A percentile compares a stretch with the other conserved stretches of the same genome.
These are phyloP conservation scores for Phalacrocorax aristotelis DNA, from an alignment of 2,113 vertebrate species.

Conservation along the genomic window DNA sequence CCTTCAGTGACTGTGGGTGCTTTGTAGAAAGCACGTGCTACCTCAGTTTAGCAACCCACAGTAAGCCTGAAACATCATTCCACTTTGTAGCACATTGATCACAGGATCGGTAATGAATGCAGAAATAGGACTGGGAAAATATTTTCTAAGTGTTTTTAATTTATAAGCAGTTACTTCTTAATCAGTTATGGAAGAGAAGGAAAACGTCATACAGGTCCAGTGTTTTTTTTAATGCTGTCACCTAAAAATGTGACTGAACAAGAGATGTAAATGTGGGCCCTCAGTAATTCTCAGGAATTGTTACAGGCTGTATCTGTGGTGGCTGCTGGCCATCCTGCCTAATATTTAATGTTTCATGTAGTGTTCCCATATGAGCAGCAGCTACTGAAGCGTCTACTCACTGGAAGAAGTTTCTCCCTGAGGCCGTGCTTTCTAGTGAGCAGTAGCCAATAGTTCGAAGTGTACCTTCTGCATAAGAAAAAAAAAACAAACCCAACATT, in stretches of 20 bases:
- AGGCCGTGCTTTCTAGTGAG: not conserved
- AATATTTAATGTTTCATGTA: not conserved
- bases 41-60: not conserved
- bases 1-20: not conserved
- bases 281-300: not conserved
- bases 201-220: not conserved
- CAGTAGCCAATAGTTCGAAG: not conserved
- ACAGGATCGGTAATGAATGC: not conserved
- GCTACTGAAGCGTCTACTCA: not conserved
- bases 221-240: not conserved
- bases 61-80: not conserved
- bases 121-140: not conserved
- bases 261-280: not conserved
- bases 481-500: not conserved
- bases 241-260: not conserved
- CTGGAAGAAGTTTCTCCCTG: not conserved
- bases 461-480: not conserved
- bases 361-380: not conserved
- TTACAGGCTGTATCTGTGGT: not conserved
- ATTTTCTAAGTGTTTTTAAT: not conserved
- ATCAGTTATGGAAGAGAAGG: not conserved
- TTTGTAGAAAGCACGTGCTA: not conserved
- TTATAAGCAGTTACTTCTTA: not conserved
- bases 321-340: not conserved
- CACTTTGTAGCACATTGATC: not conserved